These are phyloP conservation scores for Priocnemis perturbator DNA, from an alignment of 2,888 invertebrate species.

Conservation along the genomic window DNA sequence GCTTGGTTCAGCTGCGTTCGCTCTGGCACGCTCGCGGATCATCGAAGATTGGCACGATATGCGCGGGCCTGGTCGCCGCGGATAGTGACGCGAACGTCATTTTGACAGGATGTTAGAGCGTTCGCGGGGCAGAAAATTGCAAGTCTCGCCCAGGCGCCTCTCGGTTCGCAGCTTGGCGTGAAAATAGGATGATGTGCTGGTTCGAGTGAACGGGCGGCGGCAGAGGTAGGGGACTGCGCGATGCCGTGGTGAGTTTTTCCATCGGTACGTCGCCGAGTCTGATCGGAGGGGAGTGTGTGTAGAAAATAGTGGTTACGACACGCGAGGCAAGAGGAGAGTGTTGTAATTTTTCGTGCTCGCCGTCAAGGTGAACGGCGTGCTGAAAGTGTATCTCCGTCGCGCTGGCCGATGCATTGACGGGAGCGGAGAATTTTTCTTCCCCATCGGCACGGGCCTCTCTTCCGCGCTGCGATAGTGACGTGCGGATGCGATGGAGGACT, in stretches of 20 bases:
- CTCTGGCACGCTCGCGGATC: no score
- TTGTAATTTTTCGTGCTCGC: conserved; percentile 23
- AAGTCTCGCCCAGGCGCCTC: conserved; percentile 7
- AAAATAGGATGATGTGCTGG: conserved; percentile 28
- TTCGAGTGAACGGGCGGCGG: conserved; percentile 24
- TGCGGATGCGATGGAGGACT: conserved; percentile 87
- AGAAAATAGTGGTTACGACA: conserved; percentile 14
- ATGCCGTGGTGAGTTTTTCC: conserved; percentile 30
- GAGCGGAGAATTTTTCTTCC: conserved; percentile 8
- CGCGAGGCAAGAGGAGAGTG: conserved; percentile 11
- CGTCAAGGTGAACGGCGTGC: conserved; percentile 40
- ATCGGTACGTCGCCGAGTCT: background rate
- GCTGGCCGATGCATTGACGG: conserved; percentile 25
- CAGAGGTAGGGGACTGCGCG: conserved; percentile 11
- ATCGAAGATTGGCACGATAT: background rate
- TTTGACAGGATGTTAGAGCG: conserved; percentile 49
- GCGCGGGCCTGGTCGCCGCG: no score
- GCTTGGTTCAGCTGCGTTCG: no score
- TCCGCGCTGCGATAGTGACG: conserved; percentile 23
- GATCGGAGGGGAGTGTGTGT: conserved; percentile 16
- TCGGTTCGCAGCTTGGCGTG: conserved; percentile 8
- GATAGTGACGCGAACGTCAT: conserved; percentile 31
- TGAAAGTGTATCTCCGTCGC: conserved; percentile 30
- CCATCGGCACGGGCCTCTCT: background rate
- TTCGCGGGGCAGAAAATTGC: conserved; percentile 1